A percentile compares a stretch with the other conserved stretches of the same genome.
Conservation (phyloP, 2,888 invertebrate genomes). For the Panzeria rudis region DNA sequence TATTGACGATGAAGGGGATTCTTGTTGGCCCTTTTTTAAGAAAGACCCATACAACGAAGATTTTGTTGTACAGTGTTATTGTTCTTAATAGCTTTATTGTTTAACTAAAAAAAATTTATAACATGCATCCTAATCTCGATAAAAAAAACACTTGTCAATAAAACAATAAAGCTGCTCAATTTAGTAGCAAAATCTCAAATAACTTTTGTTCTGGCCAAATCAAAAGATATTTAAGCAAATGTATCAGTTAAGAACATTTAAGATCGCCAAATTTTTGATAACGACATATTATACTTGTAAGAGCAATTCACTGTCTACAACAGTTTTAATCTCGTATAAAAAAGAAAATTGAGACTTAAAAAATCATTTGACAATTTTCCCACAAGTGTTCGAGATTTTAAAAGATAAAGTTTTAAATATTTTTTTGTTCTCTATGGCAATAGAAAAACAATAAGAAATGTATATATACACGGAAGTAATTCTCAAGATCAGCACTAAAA, state of each 20-base stretch:
- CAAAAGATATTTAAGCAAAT: constrained; percentile 13
- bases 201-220: constrained; percentile 33
- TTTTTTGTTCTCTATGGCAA: constrained; percentile 1
- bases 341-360: constrained; percentile 3
- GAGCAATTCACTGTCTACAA: neutral
- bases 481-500: constrained; percentile 49
- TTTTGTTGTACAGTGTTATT: constrained; percentile 8
- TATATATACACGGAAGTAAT: constrained; percentile 55
- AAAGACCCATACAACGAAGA: too few species aligned
- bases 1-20: too few species aligned
- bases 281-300: neutral
- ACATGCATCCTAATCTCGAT: constrained; percentile 28
- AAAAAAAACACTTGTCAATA: constrained; percentile 44
- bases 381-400: constrained; percentile 66
- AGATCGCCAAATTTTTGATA: constrained; percentile 60
- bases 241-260: constrained; percentile 39
- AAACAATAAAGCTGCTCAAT: constrained; percentile 63
- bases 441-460: constrained; percentile 28
- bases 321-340: neutral
- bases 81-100: constrained; percentile 35
- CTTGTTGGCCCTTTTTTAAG: too few species aligned
- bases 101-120: neutral
- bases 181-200: constrained; percentile 69
- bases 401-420: constrained; percentile 38
- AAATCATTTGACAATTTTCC: constrained; percentile 64